Evolutionary conservation across 2,113 vertebrate genomes (phyloP).

Genomic region (Guaruba guarouba): DNA sequence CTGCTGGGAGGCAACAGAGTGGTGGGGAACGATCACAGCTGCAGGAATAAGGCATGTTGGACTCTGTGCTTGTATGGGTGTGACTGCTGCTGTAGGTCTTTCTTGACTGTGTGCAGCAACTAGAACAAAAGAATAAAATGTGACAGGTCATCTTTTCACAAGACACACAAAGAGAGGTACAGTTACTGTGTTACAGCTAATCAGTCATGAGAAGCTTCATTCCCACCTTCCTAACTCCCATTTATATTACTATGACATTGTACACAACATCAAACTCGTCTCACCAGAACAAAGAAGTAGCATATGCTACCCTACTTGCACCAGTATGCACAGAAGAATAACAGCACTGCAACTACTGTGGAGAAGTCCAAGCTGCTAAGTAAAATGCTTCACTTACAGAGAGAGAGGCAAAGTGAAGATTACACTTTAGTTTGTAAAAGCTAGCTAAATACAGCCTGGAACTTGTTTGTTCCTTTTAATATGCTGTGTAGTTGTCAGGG

Average conservation of each 20-base stretch:
- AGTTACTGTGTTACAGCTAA: neutral
- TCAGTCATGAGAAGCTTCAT: neutral
- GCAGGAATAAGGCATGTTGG: constrained; percentile 77
- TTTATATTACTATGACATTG: neutral
- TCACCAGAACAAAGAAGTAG: neutral
- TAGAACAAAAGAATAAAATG: constrained; percentile 53
- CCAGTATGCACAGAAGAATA: neutral
- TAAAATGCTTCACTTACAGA: neutral
- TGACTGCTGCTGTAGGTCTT: constrained; percentile 88
- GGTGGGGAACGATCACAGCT: constrained; percentile 76
- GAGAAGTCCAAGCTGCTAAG: neutral
- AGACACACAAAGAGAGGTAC: neutral
- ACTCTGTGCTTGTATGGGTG: constrained; percentile 86
- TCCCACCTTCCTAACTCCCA: neutral
- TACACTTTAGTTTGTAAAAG: neutral
- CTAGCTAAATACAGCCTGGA: neutral
- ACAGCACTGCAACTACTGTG: neutral
- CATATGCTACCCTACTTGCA: neutral
- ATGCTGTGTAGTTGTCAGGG: neutral
- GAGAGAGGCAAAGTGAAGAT: neutral
- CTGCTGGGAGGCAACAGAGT: constrained; percentile 65
- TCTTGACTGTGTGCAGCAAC: constrained; percentile 90
- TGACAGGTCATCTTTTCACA: neutral
- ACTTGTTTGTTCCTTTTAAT: neutral
- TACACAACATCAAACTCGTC: neutral